phyloP scores from a whole-genome alignment of 2,888 invertebrate species.

The Ophion slaviceki region DNA sequence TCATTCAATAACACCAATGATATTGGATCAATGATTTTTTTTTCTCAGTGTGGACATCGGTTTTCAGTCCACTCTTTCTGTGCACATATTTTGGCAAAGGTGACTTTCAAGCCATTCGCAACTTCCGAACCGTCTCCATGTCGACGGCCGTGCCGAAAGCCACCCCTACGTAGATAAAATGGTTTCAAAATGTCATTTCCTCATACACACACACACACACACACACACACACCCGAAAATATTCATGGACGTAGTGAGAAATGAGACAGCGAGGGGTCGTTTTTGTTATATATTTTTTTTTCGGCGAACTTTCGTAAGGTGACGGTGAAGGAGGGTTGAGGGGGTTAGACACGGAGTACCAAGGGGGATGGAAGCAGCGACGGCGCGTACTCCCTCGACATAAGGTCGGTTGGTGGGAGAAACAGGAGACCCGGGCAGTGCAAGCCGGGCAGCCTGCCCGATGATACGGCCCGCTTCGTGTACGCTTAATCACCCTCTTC shows the following conservation, averaged over 20 bases:
- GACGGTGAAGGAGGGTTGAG: constrained; percentile 52
- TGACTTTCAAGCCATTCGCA: too few species aligned
- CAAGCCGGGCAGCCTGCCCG: constrained; percentile 83
- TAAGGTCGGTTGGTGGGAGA: constrained; percentile 77
- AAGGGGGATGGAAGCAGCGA: constrained; percentile 65
- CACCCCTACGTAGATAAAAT: too few species aligned
- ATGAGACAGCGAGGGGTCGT: not conserved
- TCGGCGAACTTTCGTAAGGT: constrained; percentile 15
- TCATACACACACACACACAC: too few species aligned
- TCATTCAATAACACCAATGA: too few species aligned
- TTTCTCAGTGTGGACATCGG: too few species aligned
- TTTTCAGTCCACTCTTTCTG: too few species aligned
- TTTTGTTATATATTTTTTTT: not conserved
- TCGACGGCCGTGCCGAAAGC: too few species aligned
- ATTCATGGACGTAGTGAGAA: not conserved
- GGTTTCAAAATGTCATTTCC: too few species aligned
- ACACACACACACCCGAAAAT: not conserved
- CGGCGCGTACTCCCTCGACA: constrained; percentile 65
- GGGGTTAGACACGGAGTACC: constrained; percentile 44
- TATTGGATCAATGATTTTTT: too few species aligned
- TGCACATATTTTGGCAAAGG: too few species aligned
- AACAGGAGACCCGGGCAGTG: constrained; percentile 83
- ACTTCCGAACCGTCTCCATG: too few species aligned
- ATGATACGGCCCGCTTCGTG: constrained; percentile 72
- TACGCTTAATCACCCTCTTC: constrained; percentile 19